Evolutionary conservation across 2,113 vertebrate species (phyloP).

Genomic region (Ceyx cyanopectus): DNA sequence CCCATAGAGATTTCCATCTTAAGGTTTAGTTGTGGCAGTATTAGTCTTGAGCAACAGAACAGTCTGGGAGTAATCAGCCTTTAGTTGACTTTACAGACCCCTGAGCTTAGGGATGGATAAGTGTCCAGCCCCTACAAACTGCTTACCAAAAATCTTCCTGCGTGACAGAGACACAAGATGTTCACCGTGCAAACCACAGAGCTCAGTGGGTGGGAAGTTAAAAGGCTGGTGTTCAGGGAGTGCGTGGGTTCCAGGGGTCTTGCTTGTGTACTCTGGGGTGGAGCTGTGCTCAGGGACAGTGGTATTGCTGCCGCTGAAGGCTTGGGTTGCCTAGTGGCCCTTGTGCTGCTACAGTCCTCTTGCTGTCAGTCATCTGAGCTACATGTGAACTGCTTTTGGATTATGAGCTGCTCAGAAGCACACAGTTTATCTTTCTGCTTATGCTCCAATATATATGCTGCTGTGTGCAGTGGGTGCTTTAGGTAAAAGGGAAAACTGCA

Average conservation of each 20-base stretch:
- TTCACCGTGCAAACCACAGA: not conserved
- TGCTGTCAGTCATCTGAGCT: not conserved
- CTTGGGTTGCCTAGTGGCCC: not conserved
- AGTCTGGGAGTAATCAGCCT: not conserved
- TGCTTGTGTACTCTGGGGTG: not conserved
- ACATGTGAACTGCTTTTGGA: not conserved
- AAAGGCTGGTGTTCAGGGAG: not conserved
- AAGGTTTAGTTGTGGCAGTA: not conserved
- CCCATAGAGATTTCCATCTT: not conserved
- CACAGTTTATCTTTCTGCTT: not conserved
- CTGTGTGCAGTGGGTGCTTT: not conserved
- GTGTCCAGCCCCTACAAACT: not conserved
- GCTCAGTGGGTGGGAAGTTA: not conserved
- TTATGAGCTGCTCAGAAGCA: not conserved
- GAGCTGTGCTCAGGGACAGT: not conserved
- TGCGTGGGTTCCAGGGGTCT: fast-evolving
- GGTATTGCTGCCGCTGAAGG: not conserved
- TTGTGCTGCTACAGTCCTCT: not conserved
- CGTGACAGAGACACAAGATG: not conserved
- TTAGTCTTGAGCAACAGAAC: not conserved
- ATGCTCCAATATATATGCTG: not conserved
- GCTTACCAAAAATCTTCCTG: not conserved
- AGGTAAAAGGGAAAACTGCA: no score
- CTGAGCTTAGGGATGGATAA: not conserved
- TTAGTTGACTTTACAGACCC: not conserved